A percentile compares a stretch with the other conserved stretches of the same genome.
Evolutionary conservation across 2,888 invertebrate genomes (phyloP).

Genomic region (Drosophila robusta): DNA sequence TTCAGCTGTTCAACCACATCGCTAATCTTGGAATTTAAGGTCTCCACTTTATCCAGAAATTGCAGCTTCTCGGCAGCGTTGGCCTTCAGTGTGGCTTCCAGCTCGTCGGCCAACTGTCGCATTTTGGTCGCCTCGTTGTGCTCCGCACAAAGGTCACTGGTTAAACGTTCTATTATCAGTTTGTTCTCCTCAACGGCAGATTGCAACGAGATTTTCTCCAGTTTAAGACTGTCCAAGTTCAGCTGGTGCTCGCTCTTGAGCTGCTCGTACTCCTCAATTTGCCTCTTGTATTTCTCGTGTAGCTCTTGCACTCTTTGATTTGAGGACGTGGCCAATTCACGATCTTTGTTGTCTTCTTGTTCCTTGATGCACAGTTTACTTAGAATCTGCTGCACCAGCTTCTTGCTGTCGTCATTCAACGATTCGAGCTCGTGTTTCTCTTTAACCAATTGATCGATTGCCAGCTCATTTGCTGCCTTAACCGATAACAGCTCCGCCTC

Average conservation of each 20-base stretch:
- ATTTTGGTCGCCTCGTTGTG: slow-evolving; percentile 6
- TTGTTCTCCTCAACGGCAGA: slow-evolving; percentile 18
- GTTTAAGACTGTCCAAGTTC: slow-evolving; percentile 19
- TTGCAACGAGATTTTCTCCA: slow-evolving; percentile 35
- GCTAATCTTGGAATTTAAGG: slow-evolving; percentile 33
- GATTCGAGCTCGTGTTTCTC: slow-evolving; percentile 57
- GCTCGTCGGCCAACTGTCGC: slow-evolving; percentile 1
- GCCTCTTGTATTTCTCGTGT: slow-evolving; percentile 24
- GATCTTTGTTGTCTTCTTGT: slow-evolving; percentile 1
- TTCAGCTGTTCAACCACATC: slow-evolving; percentile 24
- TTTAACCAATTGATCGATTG: slow-evolving; percentile 17
- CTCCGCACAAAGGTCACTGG: slow-evolving; percentile 17
- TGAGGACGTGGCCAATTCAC: background rate
- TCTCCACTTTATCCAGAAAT: slow-evolving; percentile 24
- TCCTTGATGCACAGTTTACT: slow-evolving; percentile 1
- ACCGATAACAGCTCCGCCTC: slow-evolving; percentile 23
- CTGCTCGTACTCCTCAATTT: slow-evolving; percentile 28
- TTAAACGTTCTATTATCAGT: slow-evolving; percentile 21
- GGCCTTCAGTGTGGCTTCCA: slow-evolving; percentile 7
- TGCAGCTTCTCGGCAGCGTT: slow-evolving; percentile 3
- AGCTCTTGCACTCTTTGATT: slow-evolving; percentile 19
- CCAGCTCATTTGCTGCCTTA: slow-evolving; percentile 18
- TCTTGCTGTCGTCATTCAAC: slow-evolving; percentile 36
- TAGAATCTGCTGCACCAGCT: slow-evolving; percentile 43
- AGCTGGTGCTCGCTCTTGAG: slow-evolving; percentile 16